phyloP scores from a whole-genome alignment of 2,888 invertebrate species.

The Sericinus montela region DNA sequence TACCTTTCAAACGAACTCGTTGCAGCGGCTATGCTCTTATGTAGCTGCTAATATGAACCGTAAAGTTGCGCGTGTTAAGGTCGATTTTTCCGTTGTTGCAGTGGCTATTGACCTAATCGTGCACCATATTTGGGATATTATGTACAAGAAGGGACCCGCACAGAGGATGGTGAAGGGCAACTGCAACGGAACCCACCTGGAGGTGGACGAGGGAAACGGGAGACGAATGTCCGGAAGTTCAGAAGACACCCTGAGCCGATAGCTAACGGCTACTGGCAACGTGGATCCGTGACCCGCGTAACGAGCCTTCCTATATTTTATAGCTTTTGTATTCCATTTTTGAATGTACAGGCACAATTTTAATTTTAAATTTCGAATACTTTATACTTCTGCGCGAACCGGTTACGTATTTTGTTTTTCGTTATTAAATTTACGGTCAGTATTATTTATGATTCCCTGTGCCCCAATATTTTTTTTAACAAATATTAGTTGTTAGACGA shows the following conservation, averaged over 20 bases:
- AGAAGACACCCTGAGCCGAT: slow-evolving; percentile 75
- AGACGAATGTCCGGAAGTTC: slow-evolving; percentile 67
- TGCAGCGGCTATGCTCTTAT: slow-evolving; percentile 80
- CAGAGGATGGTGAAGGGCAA: slow-evolving; percentile 49
- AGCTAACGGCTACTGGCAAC: slow-evolving; percentile 31
- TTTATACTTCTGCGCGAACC: background rate
- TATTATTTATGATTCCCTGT: slow-evolving; percentile 14
- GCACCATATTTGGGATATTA: slow-evolving; percentile 98
- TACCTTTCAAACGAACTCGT: slow-evolving; percentile 31
- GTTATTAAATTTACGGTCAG: slow-evolving; percentile 11
- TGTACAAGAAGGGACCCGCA: slow-evolving; percentile 78
- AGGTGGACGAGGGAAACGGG: slow-evolving; percentile 50
- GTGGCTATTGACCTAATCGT: slow-evolving; percentile 99
- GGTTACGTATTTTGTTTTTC: background rate
- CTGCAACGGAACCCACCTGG: slow-evolving; percentile 54
- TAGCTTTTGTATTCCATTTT: background rate
- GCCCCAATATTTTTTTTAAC: background rate
- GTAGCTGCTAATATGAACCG: slow-evolving; percentile 51
- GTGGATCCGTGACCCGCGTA: background rate
- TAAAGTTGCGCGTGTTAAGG: slow-evolving; percentile 44
- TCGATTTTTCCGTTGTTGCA: slow-evolving; percentile 85
- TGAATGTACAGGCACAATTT: background rate
- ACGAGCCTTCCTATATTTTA: background rate
- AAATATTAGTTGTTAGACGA: no score
- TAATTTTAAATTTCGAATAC: slow-evolving; percentile 3